Percentiles rank a stretch among this genome's conserved stretches.
Conservation (phyloP, 2,113 vertebrate species). For the Phyllostomus discolor region DNA sequence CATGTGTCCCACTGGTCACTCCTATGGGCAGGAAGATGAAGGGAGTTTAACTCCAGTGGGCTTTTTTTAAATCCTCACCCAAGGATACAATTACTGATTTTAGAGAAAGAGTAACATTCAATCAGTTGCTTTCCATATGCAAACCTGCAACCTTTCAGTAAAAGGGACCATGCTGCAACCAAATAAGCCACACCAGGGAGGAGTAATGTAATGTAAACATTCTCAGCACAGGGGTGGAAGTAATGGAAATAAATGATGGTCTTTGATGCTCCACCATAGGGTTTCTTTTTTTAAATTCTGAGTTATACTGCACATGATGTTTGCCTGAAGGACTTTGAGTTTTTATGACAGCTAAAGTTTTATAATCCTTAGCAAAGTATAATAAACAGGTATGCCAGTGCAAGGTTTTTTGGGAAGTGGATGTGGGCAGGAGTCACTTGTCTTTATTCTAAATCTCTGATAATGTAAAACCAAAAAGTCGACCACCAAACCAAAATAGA, state of each 20-base stretch:
- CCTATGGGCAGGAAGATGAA: neutral
- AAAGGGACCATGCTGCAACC: too few species aligned
- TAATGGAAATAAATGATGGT: neutral
- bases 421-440: slow-evolving; percentile 32
- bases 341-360: slow-evolving; percentile 1
- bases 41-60: neutral
- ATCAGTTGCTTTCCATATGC: too few species aligned
- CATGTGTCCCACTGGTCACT: neutral
- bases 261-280: neutral
- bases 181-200: neutral
- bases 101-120: too few species aligned
- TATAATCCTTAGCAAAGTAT: slow-evolving; percentile 21
- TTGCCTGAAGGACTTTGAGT: neutral
- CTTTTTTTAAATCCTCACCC: too few species aligned
- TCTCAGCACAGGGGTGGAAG: neutral
- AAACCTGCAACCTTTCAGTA: too few species aligned
- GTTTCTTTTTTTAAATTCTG: neutral
- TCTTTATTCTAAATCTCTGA: slow-evolving; percentile 74
- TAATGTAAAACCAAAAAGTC: slow-evolving; percentile 37
- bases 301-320: neutral
- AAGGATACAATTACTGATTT: too few species aligned
- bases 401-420: slow-evolving; percentile 33
- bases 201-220: neutral
- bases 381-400: slow-evolving; percentile 36
- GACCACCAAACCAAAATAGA: neutral